Conservation (phyloP, 2,113 vertebrate genomes). For the Neotragus pygmaeus region DNA sequence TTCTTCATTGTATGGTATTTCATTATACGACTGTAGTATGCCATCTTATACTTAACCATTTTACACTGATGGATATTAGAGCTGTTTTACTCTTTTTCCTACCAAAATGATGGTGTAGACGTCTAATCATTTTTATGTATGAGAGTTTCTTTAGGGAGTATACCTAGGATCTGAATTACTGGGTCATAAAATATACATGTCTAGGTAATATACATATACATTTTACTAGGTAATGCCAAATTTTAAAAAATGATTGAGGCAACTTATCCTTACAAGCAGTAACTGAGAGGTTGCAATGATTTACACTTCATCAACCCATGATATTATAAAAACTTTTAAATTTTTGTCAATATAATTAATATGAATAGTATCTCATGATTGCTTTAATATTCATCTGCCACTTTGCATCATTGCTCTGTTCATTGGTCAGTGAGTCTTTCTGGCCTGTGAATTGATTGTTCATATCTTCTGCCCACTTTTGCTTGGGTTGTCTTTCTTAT, state of each 20-base stretch:
- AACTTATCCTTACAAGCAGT: neutral
- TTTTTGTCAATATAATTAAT: neutral
- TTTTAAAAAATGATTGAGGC: neutral
- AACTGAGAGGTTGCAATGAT: neutral
- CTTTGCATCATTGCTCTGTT: neutral
- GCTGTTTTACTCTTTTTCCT: neutral
- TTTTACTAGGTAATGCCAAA: neutral
- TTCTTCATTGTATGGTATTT: neutral
- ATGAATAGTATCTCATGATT: neutral
- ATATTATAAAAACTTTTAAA: neutral
- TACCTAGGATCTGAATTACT: neutral
- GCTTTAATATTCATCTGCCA: neutral
- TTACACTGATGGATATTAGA: slow-evolving; percentile 11
- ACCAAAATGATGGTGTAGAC: neutral
- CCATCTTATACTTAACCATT: neutral
- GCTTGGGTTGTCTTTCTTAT: neutral
- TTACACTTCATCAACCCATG: neutral
- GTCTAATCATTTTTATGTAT: neutral
- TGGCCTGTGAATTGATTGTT: neutral
- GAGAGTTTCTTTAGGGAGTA: neutral
- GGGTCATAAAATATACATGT: neutral
- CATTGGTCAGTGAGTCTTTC: neutral
- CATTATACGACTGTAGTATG: neutral
- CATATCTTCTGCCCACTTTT: neutral
- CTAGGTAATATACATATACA: neutral